phyloP scores from a whole-genome alignment of 2,113 vertebrate species.

The Rhinopomastus cyanomelas region DNA sequence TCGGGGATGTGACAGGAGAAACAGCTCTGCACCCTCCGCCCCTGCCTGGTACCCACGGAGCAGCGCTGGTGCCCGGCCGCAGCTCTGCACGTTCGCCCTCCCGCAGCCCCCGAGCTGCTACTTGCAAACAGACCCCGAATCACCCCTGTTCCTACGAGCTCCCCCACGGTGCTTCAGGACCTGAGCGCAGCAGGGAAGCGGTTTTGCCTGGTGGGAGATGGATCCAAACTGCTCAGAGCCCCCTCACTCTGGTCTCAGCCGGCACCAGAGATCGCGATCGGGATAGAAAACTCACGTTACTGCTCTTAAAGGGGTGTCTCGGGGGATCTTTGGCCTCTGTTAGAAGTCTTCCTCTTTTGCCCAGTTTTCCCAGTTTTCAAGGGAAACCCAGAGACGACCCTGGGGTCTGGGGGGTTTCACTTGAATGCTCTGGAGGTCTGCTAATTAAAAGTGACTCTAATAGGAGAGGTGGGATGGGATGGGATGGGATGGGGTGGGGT shows the following conservation, averaged over 20 bases:
- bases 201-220: background rate
- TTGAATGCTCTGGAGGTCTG: conserved; percentile 74
- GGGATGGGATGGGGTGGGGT: background rate
- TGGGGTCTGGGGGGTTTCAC: conserved; percentile 37
- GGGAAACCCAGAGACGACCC: conserved; percentile 21
- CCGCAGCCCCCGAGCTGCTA: background rate
- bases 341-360: conserved; percentile 82
- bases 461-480: accelerated
- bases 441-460: conserved; percentile 56
- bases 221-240: background rate
- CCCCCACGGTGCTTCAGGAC: background rate
- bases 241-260: background rate
- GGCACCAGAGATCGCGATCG: conserved; percentile 40
- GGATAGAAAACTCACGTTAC: conserved; percentile 55
- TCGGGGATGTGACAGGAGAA: accelerated
- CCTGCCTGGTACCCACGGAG: background rate
- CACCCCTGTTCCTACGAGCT: background rate
- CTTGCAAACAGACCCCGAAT: background rate
- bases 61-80: background rate
- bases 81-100: background rate
- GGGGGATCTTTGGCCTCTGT: conserved; percentile 80
- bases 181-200: background rate
- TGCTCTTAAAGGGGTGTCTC: conserved; percentile 79
- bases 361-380: conserved; percentile 17
- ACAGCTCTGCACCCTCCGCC: background rate